phyloP scores from a whole-genome alignment of 2,888 invertebrate species.

The Meliscaeva auricollis region DNA sequence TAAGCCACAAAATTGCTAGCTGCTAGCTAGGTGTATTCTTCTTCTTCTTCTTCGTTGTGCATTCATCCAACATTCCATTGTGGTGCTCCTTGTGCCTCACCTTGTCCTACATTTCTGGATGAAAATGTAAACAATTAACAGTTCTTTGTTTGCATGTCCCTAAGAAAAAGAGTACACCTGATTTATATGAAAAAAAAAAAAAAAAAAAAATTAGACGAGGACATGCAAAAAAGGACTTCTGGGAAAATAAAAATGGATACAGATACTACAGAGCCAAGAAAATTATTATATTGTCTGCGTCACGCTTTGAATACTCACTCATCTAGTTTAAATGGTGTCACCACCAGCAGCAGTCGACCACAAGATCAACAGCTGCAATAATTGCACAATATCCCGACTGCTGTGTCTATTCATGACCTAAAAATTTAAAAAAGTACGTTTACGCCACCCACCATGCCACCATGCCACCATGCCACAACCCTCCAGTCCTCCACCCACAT shows the following conservation, averaged over 20 bases:
- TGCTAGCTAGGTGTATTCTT: background rate
- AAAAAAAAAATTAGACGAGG: too few species aligned
- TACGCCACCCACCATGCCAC: too few species aligned
- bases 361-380: slow-evolving; percentile 68
- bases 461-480: too few species aligned
- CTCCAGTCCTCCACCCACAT: background rate
- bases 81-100: slow-evolving; percentile 28
- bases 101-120: slow-evolving; percentile 58
- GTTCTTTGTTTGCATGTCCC: slow-evolving; percentile 40
- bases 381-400: slow-evolving; percentile 46
- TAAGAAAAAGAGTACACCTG: slow-evolving; percentile 14
- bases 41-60: background rate
- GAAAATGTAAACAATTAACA: slow-evolving; percentile 69
- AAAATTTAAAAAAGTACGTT: slow-evolving; percentile 17
- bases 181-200: slow-evolving; percentile 11
- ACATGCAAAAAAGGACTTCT: background rate
- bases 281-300: slow-evolving; percentile 59
- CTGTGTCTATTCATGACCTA: slow-evolving; percentile 57
- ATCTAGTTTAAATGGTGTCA: slow-evolving; percentile 56
- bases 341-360: slow-evolving; percentile 40
- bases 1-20: slow-evolving; percentile 33
- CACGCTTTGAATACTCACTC: slow-evolving; percentile 56
- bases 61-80: slow-evolving; percentile 29
- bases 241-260: background rate
- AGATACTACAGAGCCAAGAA: background rate